A percentile compares a stretch with the other conserved stretches of the same genome.
phyloP scores from a whole-genome alignment of 2,797 vertebrate genomes.

The Sebastes wilsoni region DNA sequence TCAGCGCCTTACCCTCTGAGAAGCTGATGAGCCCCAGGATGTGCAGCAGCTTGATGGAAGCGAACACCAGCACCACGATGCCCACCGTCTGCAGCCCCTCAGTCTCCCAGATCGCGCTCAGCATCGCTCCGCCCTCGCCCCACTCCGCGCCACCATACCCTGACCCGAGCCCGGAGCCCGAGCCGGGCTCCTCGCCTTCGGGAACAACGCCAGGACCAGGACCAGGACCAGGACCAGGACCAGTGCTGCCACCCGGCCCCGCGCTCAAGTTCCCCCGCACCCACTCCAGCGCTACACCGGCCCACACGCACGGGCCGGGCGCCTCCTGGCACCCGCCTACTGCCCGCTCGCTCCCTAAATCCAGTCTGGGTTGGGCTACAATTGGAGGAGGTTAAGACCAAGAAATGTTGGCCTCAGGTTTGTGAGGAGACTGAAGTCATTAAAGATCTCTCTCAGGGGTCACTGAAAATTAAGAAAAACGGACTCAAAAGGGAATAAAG shows the following conservation, averaged over 20 bases:
- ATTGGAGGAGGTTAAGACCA: background rate
- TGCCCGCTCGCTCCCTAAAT: constrained; percentile 67
- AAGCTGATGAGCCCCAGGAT: constrained; percentile 98
- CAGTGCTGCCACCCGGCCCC: constrained; percentile 62
- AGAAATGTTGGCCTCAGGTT: constrained; percentile 24
- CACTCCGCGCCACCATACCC: constrained; percentile 85
- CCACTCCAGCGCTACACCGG: constrained; percentile 74
- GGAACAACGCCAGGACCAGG: constrained; percentile 50
- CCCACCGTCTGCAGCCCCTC: constrained; percentile 99
- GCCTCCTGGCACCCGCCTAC: constrained; percentile 73
- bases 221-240: constrained; percentile 30
- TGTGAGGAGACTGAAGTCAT: constrained; percentile 27
- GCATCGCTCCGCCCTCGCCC: constrained; percentile 86
- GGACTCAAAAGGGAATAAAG: constrained; percentile 43
- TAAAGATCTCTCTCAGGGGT: constrained; percentile 59
- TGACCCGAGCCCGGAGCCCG: constrained; percentile 74
- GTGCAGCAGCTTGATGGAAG: constrained; percentile 98
- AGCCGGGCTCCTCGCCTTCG: constrained; percentile 71
- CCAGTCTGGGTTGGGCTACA: constrained; percentile 60
- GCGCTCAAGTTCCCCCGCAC: constrained; percentile 79
- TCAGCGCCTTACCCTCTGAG: constrained; percentile 93
- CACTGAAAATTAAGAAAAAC: constrained; percentile 10
- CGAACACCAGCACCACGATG: constrained; percentile 97
- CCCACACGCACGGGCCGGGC: constrained; percentile 66
- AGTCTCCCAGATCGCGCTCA: constrained; percentile 95